A percentile compares a stretch with the other conserved stretches of the same genome.
Evolutionary conservation across 1,140 invertebrate genomes (phyloP).

Genomic region (Drosophila nigromelanica): DNA sequence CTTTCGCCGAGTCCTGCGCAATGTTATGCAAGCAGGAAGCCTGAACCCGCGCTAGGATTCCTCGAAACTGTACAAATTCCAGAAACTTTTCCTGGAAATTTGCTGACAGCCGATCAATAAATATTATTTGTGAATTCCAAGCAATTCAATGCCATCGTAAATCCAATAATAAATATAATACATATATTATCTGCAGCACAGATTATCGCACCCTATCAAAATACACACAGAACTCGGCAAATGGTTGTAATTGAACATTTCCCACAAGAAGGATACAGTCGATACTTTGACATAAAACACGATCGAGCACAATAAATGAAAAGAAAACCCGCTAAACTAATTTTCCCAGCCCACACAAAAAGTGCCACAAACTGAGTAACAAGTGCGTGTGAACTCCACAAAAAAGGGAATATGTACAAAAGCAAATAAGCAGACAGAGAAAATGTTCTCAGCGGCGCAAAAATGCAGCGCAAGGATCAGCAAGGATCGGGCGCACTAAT

Average conservation of each 20-base stretch:
- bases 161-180: slow-evolving; percentile 1
- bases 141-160: slow-evolving; percentile 8
- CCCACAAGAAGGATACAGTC: slow-evolving; percentile 1
- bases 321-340: slow-evolving; percentile 36
- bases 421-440: slow-evolving; percentile 18
- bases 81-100: not conserved
- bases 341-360: slow-evolving; percentile 53
- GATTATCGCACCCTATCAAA: slow-evolving; percentile 23
- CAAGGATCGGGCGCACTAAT: slow-evolving; percentile 71
- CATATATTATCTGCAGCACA: not conserved
- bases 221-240: not conserved
- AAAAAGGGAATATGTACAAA: slow-evolving; percentile 17
- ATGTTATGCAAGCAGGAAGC: slow-evolving; percentile 35
- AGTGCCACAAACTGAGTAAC: slow-evolving; percentile 40
- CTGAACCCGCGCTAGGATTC: slow-evolving; percentile 1
- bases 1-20: slow-evolving; percentile 12
- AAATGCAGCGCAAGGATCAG: slow-evolving; percentile 58
- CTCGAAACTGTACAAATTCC: not conserved
- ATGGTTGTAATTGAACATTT: slow-evolving; percentile 3
- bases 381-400: slow-evolving; percentile 52
- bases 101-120: slow-evolving; percentile 6
- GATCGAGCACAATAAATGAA: slow-evolving; percentile 12
- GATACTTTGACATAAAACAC: slow-evolving; percentile 17
- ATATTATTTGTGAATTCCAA: not conserved
- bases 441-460: slow-evolving; percentile 53